Evolutionary conservation across 2,113 vertebrate genomes (phyloP).

Genomic region (Conger conger): DNA sequence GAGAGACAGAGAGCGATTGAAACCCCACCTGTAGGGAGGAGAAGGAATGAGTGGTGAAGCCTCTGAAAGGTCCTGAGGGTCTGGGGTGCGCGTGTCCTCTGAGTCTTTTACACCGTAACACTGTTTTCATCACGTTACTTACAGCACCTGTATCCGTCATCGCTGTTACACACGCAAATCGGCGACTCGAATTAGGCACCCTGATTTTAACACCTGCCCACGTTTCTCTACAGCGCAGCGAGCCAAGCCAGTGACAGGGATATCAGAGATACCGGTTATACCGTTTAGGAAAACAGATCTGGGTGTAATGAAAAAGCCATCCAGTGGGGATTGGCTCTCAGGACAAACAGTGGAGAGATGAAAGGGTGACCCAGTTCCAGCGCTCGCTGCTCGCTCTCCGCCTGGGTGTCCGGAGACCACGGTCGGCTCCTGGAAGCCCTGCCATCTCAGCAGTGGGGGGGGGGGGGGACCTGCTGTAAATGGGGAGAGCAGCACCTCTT

Average conservation of each 20-base stretch:
- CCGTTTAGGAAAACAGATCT: slow-evolving; percentile 37
- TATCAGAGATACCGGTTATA: slow-evolving; percentile 32
- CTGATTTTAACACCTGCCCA: neutral
- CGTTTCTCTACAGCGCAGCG: slow-evolving; percentile 6
- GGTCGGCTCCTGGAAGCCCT: slow-evolving; percentile 24
- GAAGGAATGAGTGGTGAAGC: neutral
- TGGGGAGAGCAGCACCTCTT: slow-evolving; percentile 19
- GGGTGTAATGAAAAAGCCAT: slow-evolving; percentile 44
- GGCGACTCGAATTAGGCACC: neutral
- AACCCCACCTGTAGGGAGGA: too few species aligned
- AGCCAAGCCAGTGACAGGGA: slow-evolving; percentile 18
- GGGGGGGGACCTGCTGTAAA: neutral
- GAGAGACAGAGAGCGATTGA: too few species aligned
- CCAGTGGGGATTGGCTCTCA: slow-evolving; percentile 40
- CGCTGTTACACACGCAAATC: neutral
- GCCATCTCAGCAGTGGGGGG: slow-evolving; percentile 8
- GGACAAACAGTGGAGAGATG: slow-evolving; percentile 16
- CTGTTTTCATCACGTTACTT: neutral
- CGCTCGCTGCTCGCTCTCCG: slow-evolving; percentile 51
- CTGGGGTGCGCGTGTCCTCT: neutral
- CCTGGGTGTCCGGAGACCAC: slow-evolving; percentile 51
- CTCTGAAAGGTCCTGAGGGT: neutral
- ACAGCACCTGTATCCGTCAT: neutral
- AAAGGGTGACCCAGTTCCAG: slow-evolving; percentile 60
- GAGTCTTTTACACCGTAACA: neutral